These are phyloP conservation scores for Piprites chloris DNA, from an alignment of 2,113 vertebrate species.

Conservation along the genomic window DNA sequence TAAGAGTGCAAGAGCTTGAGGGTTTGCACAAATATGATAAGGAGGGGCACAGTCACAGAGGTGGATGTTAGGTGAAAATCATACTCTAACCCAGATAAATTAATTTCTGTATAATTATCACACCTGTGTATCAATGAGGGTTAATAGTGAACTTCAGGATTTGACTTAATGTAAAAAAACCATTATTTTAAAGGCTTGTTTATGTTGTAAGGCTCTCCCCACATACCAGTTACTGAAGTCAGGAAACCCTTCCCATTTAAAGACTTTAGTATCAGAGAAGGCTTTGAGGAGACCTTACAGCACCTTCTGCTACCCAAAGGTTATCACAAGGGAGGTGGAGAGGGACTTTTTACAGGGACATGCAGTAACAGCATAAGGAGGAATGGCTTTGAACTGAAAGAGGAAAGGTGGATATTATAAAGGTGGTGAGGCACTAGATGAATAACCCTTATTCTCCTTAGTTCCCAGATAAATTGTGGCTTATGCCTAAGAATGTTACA, in stretches of 20 bases:
- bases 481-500: background rate
- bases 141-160: background rate
- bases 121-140: background rate
- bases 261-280: background rate
- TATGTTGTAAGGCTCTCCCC: background rate
- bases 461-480: background rate
- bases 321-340: fast-evolving
- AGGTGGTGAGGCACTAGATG: background rate
- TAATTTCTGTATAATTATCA: background rate
- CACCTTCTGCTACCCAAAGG: background rate
- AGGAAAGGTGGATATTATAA: background rate
- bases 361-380: background rate
- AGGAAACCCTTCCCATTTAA: background rate
- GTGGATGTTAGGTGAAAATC: background rate
- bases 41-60: fast-evolving
- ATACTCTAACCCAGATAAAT: background rate
- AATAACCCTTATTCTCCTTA: background rate
- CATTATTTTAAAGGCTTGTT: background rate
- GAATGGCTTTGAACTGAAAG: background rate
- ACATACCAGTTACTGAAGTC: background rate
- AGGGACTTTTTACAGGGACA: background rate
- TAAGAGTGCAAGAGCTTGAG: background rate
- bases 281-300: background rate
- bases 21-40: background rate
- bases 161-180: background rate